phyloP scores from a whole-genome alignment of 2,113 vertebrate species.

The Myodes glareolus region DNA sequence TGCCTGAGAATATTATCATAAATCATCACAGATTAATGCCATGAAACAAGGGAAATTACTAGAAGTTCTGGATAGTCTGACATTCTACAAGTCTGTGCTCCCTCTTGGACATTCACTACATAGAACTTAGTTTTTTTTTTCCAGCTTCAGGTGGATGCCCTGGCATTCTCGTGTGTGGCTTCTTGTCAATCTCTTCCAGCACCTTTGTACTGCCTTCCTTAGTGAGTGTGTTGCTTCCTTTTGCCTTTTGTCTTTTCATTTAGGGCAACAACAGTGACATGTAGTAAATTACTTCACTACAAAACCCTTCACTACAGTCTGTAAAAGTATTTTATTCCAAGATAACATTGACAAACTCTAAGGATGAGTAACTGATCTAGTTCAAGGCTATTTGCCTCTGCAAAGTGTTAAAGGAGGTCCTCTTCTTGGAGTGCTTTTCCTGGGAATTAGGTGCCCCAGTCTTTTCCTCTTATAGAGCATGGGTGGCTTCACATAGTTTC shows the following conservation, averaged over 20 bases:
- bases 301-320: not conserved
- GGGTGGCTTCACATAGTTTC: not conserved
- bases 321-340: not conserved
- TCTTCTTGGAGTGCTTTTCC: not conserved
- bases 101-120: accelerated
- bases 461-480: not conserved
- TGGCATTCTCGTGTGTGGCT: not conserved
- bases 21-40: not conserved
- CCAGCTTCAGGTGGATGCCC: not conserved
- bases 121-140: not conserved
- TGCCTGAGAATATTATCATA: not conserved
- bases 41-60: not conserved
- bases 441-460: not conserved
- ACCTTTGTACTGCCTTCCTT: not conserved
- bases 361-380: not conserved
- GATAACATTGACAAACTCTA: not conserved
- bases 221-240: not conserved
- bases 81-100: not conserved
- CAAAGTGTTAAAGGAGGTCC: not conserved
- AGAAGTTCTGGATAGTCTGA: not conserved
- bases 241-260: not conserved
- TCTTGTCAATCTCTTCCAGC: not conserved
- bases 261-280: not conserved
- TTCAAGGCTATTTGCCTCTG: not conserved
- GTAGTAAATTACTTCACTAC: not conserved